These are phyloP conservation scores for Trisateles emortualis DNA, from an alignment of 2,888 invertebrate genomes.

Conservation along the genomic window DNA sequence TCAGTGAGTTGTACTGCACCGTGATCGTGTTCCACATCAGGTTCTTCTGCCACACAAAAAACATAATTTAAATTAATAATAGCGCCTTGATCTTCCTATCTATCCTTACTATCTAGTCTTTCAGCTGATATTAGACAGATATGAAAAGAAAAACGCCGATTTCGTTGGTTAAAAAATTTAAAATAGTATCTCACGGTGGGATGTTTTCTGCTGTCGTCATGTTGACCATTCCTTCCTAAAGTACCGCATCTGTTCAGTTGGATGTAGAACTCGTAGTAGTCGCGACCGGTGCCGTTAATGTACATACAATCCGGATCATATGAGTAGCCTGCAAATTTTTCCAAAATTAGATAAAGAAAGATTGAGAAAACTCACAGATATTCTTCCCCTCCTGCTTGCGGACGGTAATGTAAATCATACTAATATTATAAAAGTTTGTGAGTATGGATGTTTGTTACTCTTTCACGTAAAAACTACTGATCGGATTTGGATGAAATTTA, in stretches of 20 bases:
- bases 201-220: conserved; percentile 94
- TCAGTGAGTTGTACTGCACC: conserved; percentile 96
- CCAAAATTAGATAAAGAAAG: neutral
- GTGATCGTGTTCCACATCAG: conserved; percentile 99
- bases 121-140: no score
- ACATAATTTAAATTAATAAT: neutral
- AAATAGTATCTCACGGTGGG: conserved; percentile 90
- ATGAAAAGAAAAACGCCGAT: no score
- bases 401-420: no score
- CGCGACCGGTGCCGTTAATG: conserved; percentile 96
- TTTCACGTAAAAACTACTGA: no score
- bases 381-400: no score
- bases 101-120: no score
- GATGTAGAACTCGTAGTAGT: conserved; percentile 97
- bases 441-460: no score
- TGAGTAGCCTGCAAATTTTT: conserved; percentile 91
- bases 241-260: conserved; percentile 97
- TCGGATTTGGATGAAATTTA: no score
- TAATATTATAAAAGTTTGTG: no score
- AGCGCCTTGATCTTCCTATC: no score
- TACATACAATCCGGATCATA: conserved; percentile 98
- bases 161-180: neutral
- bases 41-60: conserved; percentile 89
- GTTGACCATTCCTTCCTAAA: conserved; percentile 94
- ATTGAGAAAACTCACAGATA: neutral